phyloP scores from a whole-genome alignment of 2,888 invertebrate species.

The Phrixothrix hirtus region DNA sequence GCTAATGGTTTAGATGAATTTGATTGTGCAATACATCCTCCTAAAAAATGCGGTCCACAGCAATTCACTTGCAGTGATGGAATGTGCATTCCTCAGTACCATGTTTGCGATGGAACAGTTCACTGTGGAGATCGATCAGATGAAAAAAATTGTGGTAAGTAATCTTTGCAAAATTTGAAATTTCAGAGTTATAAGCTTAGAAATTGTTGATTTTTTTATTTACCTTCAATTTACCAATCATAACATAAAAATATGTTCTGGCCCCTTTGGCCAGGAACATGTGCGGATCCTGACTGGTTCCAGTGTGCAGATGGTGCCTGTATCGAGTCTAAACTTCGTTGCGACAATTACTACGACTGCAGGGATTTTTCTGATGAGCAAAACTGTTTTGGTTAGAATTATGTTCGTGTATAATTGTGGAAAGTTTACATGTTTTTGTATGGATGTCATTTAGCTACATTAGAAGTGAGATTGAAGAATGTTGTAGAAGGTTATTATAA shows the following conservation, averaged over 20 bases:
- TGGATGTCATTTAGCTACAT: slow-evolving; percentile 30
- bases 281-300: slow-evolving; percentile 59
- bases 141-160: slow-evolving; percentile 66
- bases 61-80: slow-evolving; percentile 67
- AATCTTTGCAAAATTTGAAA: background rate
- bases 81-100: slow-evolving; percentile 60
- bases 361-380: slow-evolving; percentile 89
- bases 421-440: slow-evolving; percentile 38
- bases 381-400: slow-evolving; percentile 71
- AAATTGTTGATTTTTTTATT: slow-evolving; percentile 1
- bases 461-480: slow-evolving; percentile 28
- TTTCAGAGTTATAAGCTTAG: slow-evolving; percentile 1
- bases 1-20: slow-evolving; percentile 62
- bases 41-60: slow-evolving; percentile 55
- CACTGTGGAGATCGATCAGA: slow-evolving; percentile 67
- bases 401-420: slow-evolving; percentile 35
- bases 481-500: slow-evolving; percentile 27
- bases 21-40: slow-evolving; percentile 53
- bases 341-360: slow-evolving; percentile 91
- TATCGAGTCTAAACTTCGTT: slow-evolving; percentile 75
- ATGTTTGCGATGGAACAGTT: slow-evolving; percentile 59
- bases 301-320: slow-evolving; percentile 71
- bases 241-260: slow-evolving; percentile 29
- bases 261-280: slow-evolving; percentile 52
- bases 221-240: slow-evolving; percentile 6